Evolutionary conservation across 2,888 invertebrate species (phyloP).

Genomic region (Drosophila nigritarsus): DNA sequence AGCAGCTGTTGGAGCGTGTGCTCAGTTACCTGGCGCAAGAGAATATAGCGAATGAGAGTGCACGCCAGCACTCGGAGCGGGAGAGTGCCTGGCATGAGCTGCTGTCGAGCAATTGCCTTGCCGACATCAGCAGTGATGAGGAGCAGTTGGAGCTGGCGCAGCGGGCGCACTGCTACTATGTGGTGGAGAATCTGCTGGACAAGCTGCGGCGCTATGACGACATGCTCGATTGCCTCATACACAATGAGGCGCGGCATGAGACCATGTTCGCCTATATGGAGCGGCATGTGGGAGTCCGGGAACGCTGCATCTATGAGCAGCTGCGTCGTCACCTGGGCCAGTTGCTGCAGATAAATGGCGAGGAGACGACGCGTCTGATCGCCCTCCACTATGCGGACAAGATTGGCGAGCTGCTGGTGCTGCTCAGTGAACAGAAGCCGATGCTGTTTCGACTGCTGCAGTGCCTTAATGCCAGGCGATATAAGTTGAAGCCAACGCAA

Average conservation of each 20-base stretch:
- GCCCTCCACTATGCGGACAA: constrained; percentile 86
- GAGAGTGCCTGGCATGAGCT: constrained; percentile 91
- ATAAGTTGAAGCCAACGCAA: constrained; percentile 84
- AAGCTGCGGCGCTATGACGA: constrained; percentile 87
- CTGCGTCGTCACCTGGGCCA: constrained; percentile 85
- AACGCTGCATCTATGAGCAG: constrained; percentile 85
- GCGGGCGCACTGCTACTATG: constrained; percentile 89
- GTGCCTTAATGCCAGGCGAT: constrained; percentile 86
- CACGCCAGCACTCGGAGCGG: constrained; percentile 88
- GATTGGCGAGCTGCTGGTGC: constrained; percentile 85
- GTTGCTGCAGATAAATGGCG: constrained; percentile 87
- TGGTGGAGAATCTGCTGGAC: constrained; percentile 90
- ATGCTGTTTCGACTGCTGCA: constrained; percentile 87
- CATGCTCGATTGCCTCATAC: constrained; percentile 89
- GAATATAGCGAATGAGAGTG: constrained; percentile 82
- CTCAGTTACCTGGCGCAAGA: constrained; percentile 87
- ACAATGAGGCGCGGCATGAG: constrained; percentile 87
- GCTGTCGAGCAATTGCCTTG: constrained; percentile 87
- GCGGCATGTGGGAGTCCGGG: constrained; percentile 84
- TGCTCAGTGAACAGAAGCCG: constrained; percentile 57
- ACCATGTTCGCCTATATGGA: constrained; percentile 88
- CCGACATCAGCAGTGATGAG: constrained; percentile 87
- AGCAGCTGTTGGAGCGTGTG: constrained; percentile 87
- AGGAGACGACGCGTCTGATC: constrained; percentile 88
- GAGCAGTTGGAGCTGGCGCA: constrained; percentile 88